phyloP scores from a whole-genome alignment of 1,140 invertebrate genomes.

The Neodiprion lecontei region DNA sequence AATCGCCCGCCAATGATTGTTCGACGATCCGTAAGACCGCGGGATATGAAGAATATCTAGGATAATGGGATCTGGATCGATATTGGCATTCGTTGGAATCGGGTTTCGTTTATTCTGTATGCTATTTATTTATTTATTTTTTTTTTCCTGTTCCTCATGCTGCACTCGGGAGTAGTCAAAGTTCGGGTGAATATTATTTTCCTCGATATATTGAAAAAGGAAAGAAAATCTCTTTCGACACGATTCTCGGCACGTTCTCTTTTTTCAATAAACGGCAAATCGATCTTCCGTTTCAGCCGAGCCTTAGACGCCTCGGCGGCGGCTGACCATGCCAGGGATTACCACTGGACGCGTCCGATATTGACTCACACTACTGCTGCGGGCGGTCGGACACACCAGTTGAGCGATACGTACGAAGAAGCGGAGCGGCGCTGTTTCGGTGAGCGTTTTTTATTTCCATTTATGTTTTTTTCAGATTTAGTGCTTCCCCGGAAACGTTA shows the following conservation, averaged over 20 bases:
- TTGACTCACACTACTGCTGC: background rate
- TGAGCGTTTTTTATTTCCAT: background rate
- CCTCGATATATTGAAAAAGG: no score
- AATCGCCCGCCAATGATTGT: no score
- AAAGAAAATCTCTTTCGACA: no score
- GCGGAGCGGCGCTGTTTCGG: background rate
- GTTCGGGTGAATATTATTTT: no score
- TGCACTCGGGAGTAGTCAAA: no score
- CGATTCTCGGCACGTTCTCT: background rate
- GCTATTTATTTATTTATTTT: no score
- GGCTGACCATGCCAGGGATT: background rate
- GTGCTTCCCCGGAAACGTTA: background rate
- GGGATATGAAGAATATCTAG: no score
- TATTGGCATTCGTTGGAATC: no score
- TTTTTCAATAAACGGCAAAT: constrained; percentile 3
- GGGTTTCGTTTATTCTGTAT: no score
- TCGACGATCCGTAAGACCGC: no score
- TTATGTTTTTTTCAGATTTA: background rate
- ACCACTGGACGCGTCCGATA: background rate
- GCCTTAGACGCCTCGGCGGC: background rate
- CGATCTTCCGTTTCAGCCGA: background rate
- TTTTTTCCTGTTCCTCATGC: no score
- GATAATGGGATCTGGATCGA: no score
- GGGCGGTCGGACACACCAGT: background rate
- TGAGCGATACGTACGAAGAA: background rate